Conservation (phyloP, 2,113 vertebrate species). For the Seriola quinqueradiata region DNA sequence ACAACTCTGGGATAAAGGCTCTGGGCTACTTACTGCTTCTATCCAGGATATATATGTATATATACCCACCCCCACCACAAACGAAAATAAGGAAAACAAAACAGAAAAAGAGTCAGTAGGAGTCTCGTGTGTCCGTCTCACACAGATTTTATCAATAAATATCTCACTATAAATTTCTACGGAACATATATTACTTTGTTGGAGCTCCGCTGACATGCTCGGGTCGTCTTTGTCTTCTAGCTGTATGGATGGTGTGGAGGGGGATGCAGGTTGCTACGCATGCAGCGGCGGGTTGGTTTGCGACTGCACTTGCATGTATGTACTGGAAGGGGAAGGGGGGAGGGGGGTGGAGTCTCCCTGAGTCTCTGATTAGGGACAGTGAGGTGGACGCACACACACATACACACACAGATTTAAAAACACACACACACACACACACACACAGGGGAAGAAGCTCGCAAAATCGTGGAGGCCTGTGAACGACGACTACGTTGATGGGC, state of each 20-base stretch:
- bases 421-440: constrained; percentile 16
- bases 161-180: constrained; percentile 37
- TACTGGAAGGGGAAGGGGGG: constrained; percentile 3
- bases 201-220: constrained; percentile 40
- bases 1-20: constrained; percentile 59
- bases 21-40: constrained; percentile 36
- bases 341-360: constrained; percentile 65
- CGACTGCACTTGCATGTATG: neutral
- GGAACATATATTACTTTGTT: constrained; percentile 53
- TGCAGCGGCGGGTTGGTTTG: constrained; percentile 26
- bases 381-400: constrained; percentile 22
- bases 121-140: constrained; percentile 27
- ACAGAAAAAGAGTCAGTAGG: constrained; percentile 2
- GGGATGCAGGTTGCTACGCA: constrained; percentile 59
- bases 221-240: constrained; percentile 67
- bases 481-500: neutral
- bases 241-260: constrained; percentile 47
- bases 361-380: constrained; percentile 66
- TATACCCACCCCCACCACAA: neutral
- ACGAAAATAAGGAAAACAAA: neutral
- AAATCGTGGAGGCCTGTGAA: neutral
- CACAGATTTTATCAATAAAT: constrained; percentile 60
- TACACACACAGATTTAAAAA: neutral
- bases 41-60: constrained; percentile 5
- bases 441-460: neutral